These are phyloP conservation scores for Vicugna pacos DNA, from an alignment of 2,113 vertebrate species.

Conservation along the genomic window DNA sequence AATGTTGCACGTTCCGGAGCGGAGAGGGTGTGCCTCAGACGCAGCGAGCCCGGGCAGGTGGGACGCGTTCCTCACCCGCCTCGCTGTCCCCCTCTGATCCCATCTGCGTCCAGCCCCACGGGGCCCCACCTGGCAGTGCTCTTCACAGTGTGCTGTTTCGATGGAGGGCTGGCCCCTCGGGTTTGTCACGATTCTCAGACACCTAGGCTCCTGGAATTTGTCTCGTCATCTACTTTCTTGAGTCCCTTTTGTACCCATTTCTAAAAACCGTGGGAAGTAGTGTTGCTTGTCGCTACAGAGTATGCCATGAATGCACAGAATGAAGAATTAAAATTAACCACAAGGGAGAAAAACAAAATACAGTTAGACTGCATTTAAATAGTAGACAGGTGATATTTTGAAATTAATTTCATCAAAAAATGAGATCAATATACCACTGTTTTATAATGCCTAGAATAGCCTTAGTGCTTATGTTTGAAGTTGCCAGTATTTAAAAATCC, in stretches of 20 bases:
- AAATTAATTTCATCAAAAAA: slow-evolving; percentile 7
- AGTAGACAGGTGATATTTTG: not conserved
- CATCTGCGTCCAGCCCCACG: not conserved
- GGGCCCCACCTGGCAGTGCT: not conserved
- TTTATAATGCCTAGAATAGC: not conserved
- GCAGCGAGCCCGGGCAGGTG: not conserved
- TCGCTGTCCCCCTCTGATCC: not conserved
- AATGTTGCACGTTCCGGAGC: not conserved
- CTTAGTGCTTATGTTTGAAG: slow-evolving; percentile 18
- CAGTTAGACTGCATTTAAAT: not conserved
- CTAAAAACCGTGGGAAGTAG: not conserved
- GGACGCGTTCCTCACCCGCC: not conserved
- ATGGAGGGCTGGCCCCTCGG: not conserved
- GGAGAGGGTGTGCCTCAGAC: accelerated
- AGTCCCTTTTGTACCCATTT: not conserved
- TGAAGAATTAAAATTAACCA: not conserved
- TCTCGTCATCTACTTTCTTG: not conserved
- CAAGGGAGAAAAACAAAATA: not conserved
- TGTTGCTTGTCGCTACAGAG: not conserved
- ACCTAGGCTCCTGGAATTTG: not conserved
- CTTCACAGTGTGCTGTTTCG: not conserved
- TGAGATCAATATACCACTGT: not conserved
- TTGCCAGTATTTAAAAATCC: not conserved
- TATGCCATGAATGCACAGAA: not conserved
- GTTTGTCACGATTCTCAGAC: not conserved